Base-by-base conservation (phyloP, 2,797 vertebrate genomes). In the Hipposideros larvatus region DNA sequence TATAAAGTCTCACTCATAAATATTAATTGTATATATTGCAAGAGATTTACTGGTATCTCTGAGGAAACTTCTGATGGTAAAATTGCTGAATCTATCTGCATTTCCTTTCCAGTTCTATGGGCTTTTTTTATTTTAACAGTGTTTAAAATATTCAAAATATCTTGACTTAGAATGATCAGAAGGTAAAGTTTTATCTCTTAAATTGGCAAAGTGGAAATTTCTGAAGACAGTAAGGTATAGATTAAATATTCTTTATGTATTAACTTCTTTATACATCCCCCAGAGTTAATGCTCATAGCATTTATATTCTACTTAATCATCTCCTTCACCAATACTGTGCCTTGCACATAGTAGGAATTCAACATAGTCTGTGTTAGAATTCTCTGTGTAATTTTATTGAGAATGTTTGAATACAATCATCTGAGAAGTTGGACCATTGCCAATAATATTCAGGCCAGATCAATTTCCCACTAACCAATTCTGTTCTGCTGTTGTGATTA, bases 21-120 rank as follows among this genome's bases (percentile, higher is more conserved):
- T 96, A 94, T 94, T 97, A 96, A 95, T 82, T 87, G 37, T 90
- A 55, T 89, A 48, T 51, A 83, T 83, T 92, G 31, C 80, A 79
- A 80, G 75, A 91, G 66, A 86, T 84, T 96, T 96, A 63, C 95
- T 96, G 95, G 95, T 73, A 96, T 78, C 63, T 94, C 77, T 84
- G 48, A 79, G 73, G 71, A 92, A 90, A 90, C 21, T 87, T 92
- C 82, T 93, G 70, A 88, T 96, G 94, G 77, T 90, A 96, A 92
- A 51, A 87, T 97, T 94, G 90, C 86, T 88, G 66, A 96, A 90
- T 96, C 89, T 96, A 61, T 93, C 41, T 70, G 19, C 43, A 61
- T 84, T 95, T 96, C 19, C 53, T 93, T 92, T 87, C 75, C 84
- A 86, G 24, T 31, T 86, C 14, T 4, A 4, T 37, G 8, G 22